Base-by-base conservation (phyloP, 2,113 vertebrate species). In the Polypterus senegalus region DNA sequence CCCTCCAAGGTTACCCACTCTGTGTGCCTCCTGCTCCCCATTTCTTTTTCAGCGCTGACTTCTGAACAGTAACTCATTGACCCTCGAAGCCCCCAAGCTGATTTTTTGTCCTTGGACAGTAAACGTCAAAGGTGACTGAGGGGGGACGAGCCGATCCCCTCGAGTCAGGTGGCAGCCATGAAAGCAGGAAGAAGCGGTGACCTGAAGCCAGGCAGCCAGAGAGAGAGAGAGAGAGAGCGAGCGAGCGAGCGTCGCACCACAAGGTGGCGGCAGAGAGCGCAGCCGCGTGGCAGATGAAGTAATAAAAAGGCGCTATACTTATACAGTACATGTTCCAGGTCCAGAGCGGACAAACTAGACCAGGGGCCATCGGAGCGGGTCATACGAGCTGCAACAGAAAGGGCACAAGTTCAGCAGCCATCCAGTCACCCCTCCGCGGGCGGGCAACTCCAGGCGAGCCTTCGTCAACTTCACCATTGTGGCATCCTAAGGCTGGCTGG, bases 271-370 rank as follows among this genome's bases (percentile, higher is more conserved):
- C 59, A 4, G 27, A 69, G 62, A 70, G 62, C 54, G 60, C 62
- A 65, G 8, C 54, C 72, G 68, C 54, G 65, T 47, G 70, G 62
- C 73, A 47, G 69, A 54, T 72, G 52, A 67, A 48, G 44, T 53
- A 3, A 54, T 66, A 77, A 68, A 69, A 61, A 63, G 54, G 68
- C 65, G 72, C 67, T 83, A 72, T 89, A 89, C 86, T 91, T 90
- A 74, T 81, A 79, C 68, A 67, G 87, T 81, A 84, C 71, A 48
- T 77, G 76, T 73, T 93, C 86, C 82, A 80, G 79, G 73, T 89
- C 87, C 51, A 73, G 70, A 67, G 86, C 80, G 51, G 86, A 91
- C 74, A 81, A 47, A 64, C 82, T 88, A 77, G 87, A 81, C 63
- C 86, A 87, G 78, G 76, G 71, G 74, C 80, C 86, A 59, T 82